Base-by-base conservation (phyloP, 2,888 invertebrate genomes). In the Homarus gammarus region DNA sequence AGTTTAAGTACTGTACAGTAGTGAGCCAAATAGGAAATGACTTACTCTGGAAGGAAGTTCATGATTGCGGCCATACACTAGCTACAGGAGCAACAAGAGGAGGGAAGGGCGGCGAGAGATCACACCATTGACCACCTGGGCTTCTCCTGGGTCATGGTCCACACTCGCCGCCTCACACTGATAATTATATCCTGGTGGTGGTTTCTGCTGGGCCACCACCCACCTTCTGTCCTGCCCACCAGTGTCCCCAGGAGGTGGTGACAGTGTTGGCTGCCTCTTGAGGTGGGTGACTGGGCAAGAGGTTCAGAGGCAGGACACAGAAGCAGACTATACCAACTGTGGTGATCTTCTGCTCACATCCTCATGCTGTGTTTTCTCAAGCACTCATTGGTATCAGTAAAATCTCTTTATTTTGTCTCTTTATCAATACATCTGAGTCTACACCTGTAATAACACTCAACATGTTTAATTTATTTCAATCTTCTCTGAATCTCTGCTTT, bases 41-140 rank as follows among this genome's bases (percentile, higher is more conserved):
- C 75, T 75, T 75, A 75, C 75, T 75, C 75, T 75, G 75, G 75
- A 22, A 75, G 75, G 75, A 75, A 75, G 44, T 75, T 75, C 75
- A 75, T 75, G 75, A 38, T 44, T n/a, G 75, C 40, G 75, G 75
- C 40, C 73, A 36, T 27, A 75, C 38, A 44, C 18, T 44, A 44
- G 75, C 75, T 64, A 64, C 64, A 64, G 27, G 3, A 64, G 6
- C 10, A 64, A 27, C 64, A 64, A 12, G 27, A 22, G 31, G 27
- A 64, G 27, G 27, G 31, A 22, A 27, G 12, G 6, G n/a, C 27
- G 73, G 73, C 38, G 36, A 0, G 44, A 75, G 75, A n/a, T 44
- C 75, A 75, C 75, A 75, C 44, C 75, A 75, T 36, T n/a, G 27
- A 33, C 44, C 40, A 75, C 44, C n/a, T 40, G 44, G 31, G n/a